A percentile compares a stretch with the other conserved stretches of the same genome.
Evolutionary conservation across 2,797 vertebrate species (phyloP).

Genomic region (Luscinia megarhynchos): DNA sequence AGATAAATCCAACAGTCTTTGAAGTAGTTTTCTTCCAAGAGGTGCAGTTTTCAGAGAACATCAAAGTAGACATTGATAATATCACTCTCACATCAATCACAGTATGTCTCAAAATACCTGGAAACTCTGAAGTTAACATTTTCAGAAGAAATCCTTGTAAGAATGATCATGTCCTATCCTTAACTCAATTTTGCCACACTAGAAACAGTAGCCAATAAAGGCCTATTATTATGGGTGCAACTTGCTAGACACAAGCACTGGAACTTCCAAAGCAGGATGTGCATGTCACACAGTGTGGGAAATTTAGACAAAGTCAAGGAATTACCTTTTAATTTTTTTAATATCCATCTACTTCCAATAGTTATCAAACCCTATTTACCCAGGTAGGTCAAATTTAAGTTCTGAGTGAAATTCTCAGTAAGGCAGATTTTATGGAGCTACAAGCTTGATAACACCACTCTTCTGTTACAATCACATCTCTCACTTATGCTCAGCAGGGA

Average conservation of each 20-base stretch:
- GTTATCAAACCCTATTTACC: background rate
- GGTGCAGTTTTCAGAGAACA: background rate
- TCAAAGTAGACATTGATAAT: background rate
- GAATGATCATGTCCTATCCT: background rate
- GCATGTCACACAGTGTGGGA: background rate
- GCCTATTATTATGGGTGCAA: background rate
- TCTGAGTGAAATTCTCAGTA: background rate
- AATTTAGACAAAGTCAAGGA: background rate
- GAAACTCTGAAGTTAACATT: background rate
- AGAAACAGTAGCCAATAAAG: background rate
- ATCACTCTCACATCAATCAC: background rate
- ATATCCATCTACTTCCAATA: background rate
- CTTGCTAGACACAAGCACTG: background rate
- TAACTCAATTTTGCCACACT: background rate
- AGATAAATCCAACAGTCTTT: background rate
- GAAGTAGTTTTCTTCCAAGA: background rate
- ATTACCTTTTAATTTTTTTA: background rate
- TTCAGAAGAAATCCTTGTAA: background rate
- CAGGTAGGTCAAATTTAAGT: background rate
- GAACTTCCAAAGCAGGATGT: background rate
- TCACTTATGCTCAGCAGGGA: conserved; percentile 23
- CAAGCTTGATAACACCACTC: background rate
- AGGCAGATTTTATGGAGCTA: background rate
- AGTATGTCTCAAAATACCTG: background rate
- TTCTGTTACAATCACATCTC: background rate